Percentiles rank a stretch among this genome's conserved stretches.
These are phyloP conservation scores for Nylanderia fulva DNA, from an alignment of 1,140 invertebrate species.

Conservation along the genomic window DNA sequence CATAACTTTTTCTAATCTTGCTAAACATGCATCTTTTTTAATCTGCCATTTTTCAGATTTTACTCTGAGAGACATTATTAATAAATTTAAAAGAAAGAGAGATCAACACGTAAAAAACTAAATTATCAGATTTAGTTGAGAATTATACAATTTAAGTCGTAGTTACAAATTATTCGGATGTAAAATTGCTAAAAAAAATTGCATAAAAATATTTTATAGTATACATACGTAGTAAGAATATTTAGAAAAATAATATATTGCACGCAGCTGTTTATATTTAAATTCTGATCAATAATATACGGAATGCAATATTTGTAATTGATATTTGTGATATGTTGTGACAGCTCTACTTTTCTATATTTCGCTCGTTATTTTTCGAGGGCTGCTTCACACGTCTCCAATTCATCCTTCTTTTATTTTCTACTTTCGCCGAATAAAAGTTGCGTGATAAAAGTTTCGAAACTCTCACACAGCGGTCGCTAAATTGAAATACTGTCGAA, in stretches of 20 bases:
- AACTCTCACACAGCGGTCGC: conserved; percentile 68
- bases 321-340: conserved; percentile 29
- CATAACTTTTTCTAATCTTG: not conserved
- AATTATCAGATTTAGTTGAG: not conserved
- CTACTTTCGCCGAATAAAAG: conserved; percentile 57
- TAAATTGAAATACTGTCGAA: conserved; percentile 77
- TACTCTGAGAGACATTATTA: not conserved
- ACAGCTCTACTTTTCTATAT: conserved; percentile 48
- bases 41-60: not conserved
- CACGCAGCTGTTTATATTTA: conserved; percentile 12
- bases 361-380: conserved; percentile 40
- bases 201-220: no score
- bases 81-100: not conserved
- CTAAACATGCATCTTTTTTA: not conserved
- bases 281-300: conserved; percentile 22
- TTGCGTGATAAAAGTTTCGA: conserved; percentile 76
- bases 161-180: not conserved
- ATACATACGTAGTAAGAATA: not conserved
- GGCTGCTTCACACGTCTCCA: not conserved
- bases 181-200: not conserved
- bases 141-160: not conserved
- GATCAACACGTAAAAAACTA: not conserved
- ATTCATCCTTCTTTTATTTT: conserved; percentile 67
- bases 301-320: conserved; percentile 53
- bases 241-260: not conserved